Evolutionary conservation across 2,888 invertebrate species (phyloP).

Genomic region (Campoletis raptor): DNA sequence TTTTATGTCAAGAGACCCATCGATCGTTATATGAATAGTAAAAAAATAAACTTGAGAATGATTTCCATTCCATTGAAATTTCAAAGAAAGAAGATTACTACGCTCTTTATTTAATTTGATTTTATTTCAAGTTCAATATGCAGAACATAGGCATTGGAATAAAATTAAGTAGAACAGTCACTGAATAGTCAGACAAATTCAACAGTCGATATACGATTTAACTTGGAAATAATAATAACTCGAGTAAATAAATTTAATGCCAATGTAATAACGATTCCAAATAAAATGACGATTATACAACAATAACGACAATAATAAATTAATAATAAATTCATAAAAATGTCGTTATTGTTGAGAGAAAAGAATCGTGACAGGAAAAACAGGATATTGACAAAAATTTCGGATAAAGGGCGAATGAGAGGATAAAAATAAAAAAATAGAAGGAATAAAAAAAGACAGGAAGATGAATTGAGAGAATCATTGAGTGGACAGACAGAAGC

Average conservation of each 20-base stretch:
- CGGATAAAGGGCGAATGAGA: background rate
- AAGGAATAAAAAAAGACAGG: background rate
- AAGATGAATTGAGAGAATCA: background rate
- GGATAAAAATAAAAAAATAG: background rate
- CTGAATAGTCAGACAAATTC: background rate
- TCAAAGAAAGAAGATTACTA: too few species aligned
- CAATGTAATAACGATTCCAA: background rate
- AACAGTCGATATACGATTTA: background rate
- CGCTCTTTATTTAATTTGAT: too few species aligned
- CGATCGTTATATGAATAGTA: too few species aligned
- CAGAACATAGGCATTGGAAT: background rate
- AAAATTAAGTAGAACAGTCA: background rate
- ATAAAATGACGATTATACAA: background rate
- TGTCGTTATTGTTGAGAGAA: too few species aligned
- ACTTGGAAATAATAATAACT: too few species aligned
- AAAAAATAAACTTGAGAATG: too few species aligned
- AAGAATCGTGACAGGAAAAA: background rate
- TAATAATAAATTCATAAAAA: too few species aligned
- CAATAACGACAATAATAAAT: background rate
- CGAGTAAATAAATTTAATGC: background rate
- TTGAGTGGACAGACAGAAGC: constrained; percentile 31
- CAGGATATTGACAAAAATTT: background rate
- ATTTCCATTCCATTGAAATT: too few species aligned
- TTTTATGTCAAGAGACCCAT: too few species aligned
- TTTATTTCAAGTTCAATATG: background rate